These are phyloP conservation scores for Himalopsyche tibetana DNA, from an alignment of 2,888 invertebrate species.

Conservation along the genomic window DNA sequence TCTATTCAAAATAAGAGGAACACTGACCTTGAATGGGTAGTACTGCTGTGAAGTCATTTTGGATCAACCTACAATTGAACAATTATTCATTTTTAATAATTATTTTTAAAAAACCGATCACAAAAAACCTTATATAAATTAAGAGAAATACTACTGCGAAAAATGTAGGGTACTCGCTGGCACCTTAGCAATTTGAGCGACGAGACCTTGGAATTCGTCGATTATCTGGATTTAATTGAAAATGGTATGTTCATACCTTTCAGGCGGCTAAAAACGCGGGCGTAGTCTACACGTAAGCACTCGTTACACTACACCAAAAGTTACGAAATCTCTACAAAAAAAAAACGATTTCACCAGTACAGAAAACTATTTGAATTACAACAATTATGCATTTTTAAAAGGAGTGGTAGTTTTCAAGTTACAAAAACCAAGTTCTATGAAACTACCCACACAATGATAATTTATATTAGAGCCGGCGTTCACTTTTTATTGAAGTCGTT, in stretches of 20 bases:
- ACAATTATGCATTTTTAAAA: background rate
- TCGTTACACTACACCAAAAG: background rate
- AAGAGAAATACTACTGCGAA: background rate
- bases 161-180: background rate
- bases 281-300: constrained; percentile 26
- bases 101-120: background rate
- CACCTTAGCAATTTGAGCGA: background rate
- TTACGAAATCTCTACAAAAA: background rate
- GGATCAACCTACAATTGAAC: constrained; percentile 70
- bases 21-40: constrained; percentile 90
- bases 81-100: constrained; percentile 27
- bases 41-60: constrained; percentile 89
- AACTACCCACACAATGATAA: constrained; percentile 5
- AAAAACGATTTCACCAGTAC: background rate
- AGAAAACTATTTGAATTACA: background rate
- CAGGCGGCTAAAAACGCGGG: constrained; percentile 13
- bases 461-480: background rate
- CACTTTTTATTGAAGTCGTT: background rate
- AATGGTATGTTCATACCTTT: background rate
- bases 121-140: too few species aligned
- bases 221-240: constrained; percentile 30
- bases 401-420: background rate
- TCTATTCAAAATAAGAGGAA: constrained; percentile 45
- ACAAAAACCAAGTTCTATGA: background rate
- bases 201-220: background rate